phyloP scores from a whole-genome alignment of 2,113 vertebrate species.

The Ptilorrhoa leucosticta region DNA sequence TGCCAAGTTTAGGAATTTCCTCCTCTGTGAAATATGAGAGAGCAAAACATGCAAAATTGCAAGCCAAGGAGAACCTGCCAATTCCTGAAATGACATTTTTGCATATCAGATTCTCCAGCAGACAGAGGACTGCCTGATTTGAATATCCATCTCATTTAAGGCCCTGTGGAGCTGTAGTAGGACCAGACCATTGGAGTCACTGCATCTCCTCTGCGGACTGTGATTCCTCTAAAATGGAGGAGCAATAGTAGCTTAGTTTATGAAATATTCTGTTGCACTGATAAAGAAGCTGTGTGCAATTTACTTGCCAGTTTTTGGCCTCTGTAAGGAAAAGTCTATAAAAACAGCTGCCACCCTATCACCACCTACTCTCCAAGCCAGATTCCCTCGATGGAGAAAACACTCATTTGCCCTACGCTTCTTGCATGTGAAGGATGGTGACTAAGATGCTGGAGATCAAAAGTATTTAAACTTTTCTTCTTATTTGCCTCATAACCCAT shows the following conservation, averaged over 20 bases:
- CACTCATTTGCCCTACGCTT: neutral
- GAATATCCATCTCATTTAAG: neutral
- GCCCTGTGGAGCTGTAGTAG: neutral
- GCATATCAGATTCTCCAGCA: neutral
- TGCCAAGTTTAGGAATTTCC: neutral
- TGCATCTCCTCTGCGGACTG: neutral
- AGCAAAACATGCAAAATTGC: neutral
- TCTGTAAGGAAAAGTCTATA: neutral
- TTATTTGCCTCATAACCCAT: neutral
- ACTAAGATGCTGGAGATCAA: neutral
- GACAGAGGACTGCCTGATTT: neutral
- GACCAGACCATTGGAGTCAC: neutral
- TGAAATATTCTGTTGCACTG: neutral
- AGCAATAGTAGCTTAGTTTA: neutral
- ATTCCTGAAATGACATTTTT: neutral
- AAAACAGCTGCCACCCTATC: neutral
- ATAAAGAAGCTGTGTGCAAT: neutral
- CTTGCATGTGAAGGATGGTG: neutral
- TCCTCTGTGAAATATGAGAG: neutral
- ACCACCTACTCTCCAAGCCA: neutral
- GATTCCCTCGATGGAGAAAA: neutral
- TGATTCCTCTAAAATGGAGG: neutral
- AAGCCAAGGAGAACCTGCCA: neutral
- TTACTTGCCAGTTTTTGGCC: neutral
- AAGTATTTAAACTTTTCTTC: neutral